Evolutionary conservation across 2,888 invertebrate species (phyloP).

Genomic region (Netelia fuscicornis): DNA sequence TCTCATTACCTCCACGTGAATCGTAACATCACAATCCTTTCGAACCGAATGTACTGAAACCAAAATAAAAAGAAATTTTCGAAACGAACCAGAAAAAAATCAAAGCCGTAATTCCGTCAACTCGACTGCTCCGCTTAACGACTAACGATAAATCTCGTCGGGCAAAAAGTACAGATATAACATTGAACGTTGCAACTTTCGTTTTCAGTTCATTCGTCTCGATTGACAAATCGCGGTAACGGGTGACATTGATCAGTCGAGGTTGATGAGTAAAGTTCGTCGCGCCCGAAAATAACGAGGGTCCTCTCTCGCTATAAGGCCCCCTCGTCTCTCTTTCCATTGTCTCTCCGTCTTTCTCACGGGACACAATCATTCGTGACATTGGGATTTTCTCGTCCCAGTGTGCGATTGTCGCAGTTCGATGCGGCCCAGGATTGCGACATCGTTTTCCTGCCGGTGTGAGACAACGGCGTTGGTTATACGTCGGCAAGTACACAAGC

Average conservation of each 20-base stretch:
- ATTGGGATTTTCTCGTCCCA: constrained; percentile 51
- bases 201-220: constrained; percentile 69
- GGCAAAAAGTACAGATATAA: neutral
- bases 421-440: constrained; percentile 60
- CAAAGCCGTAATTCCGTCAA: neutral
- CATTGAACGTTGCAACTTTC: constrained; percentile 71
- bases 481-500: constrained; percentile 18
- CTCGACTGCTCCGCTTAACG: neutral
- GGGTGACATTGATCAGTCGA: constrained; percentile 77
- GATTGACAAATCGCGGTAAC: constrained; percentile 74
- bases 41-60: too few species aligned
- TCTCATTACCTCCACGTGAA: too few species aligned
- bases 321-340: neutral
- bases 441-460: constrained; percentile 58
- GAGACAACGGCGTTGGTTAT: constrained; percentile 62
- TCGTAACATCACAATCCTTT: too few species aligned
- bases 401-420: constrained; percentile 46
- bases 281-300: constrained; percentile 52
- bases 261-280: constrained; percentile 69
- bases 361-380: constrained; percentile 52
- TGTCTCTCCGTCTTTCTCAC: neutral
- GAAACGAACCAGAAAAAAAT: too few species aligned
- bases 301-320: constrained; percentile 2
- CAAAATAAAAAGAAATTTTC: too few species aligned
- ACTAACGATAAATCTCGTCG: neutral